Evolutionary conservation across 2,797 vertebrate genomes (phyloP).

Genomic region (Lerista edwardsae): DNA sequence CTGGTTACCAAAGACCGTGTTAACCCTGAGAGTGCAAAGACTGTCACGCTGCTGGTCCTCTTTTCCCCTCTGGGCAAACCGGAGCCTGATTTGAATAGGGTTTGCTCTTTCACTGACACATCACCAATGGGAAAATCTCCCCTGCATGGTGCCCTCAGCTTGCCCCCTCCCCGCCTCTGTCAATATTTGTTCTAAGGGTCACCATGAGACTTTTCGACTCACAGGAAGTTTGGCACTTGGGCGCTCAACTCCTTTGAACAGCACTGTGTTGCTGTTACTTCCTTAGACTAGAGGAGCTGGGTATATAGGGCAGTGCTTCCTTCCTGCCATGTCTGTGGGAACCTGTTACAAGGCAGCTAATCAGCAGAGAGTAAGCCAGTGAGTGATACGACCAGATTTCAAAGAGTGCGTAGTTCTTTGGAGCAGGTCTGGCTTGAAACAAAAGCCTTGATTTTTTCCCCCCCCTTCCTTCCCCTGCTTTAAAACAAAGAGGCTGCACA

Average conservation of each 20-base stretch:
- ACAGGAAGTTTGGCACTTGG: not conserved
- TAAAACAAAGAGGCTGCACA: not conserved
- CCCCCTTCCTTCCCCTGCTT: not conserved
- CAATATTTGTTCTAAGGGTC: not conserved
- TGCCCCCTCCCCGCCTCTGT: not conserved
- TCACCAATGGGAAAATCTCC: not conserved
- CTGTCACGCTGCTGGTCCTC: not conserved
- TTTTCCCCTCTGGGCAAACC: not conserved
- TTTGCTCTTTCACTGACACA: not conserved
- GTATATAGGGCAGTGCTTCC: constrained; percentile 36
- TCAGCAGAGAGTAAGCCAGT: constrained; percentile 64
- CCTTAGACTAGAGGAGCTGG: constrained; percentile 37
- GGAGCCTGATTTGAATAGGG: not conserved
- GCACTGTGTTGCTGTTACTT: constrained; percentile 17
- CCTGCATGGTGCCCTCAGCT: not conserved
- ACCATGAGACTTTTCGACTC: not conserved
- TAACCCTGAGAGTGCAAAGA: constrained; percentile 70
- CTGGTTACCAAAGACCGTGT: constrained; percentile 78
- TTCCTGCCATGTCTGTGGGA: constrained; percentile 50
- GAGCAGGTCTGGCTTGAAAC: not conserved
- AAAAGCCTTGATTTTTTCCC: not conserved
- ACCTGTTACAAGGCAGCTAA: constrained; percentile 73
- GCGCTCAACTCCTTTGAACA: not conserved
- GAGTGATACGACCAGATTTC: constrained; percentile 63
- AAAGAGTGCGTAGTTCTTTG: not conserved